These are phyloP conservation scores for Caenorhabditis zanzibari DNA, from an alignment of 2,888 invertebrate species.

Conservation along the genomic window DNA sequence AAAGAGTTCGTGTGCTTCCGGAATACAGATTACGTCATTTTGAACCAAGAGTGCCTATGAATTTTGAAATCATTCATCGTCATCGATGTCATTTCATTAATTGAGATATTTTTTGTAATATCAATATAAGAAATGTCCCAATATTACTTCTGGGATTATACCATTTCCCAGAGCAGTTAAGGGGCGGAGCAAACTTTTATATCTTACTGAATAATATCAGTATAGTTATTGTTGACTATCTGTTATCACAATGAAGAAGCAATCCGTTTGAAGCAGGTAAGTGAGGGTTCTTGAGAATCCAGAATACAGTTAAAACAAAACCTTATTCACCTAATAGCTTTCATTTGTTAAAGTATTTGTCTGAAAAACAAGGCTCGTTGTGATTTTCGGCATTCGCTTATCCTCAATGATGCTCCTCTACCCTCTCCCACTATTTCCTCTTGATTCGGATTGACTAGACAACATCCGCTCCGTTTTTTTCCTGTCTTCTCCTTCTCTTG, in stretches of 20 bases:
- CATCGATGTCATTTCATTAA: background rate
- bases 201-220: background rate
- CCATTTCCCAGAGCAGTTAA: slow-evolving; percentile 42
- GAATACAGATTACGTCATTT: slow-evolving; percentile 28
- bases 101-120: background rate
- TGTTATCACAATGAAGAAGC: too few species aligned
- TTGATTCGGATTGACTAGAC: slow-evolving; percentile 55
- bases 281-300: too few species aligned
- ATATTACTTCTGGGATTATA: slow-evolving; percentile 47
- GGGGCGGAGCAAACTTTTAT: slow-evolving; percentile 2
- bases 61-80: slow-evolving; percentile 8
- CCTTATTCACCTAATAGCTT: background rate
- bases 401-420: background rate
- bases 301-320: background rate
- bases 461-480: slow-evolving; percentile 36
- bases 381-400: slow-evolving; percentile 16
- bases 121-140: background rate
- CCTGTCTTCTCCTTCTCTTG: slow-evolving; percentile 6
- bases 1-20: slow-evolving; percentile 23
- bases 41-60: slow-evolving; percentile 14
- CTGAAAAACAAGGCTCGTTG: slow-evolving; percentile 2
- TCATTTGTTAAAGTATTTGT: slow-evolving; percentile 3
- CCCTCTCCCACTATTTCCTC: slow-evolving; percentile 13
- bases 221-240: background rate
- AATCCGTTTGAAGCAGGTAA: too few species aligned